phyloP scores from a whole-genome alignment of 2,888 invertebrate genomes.

The Ceramica pisi region DNA sequence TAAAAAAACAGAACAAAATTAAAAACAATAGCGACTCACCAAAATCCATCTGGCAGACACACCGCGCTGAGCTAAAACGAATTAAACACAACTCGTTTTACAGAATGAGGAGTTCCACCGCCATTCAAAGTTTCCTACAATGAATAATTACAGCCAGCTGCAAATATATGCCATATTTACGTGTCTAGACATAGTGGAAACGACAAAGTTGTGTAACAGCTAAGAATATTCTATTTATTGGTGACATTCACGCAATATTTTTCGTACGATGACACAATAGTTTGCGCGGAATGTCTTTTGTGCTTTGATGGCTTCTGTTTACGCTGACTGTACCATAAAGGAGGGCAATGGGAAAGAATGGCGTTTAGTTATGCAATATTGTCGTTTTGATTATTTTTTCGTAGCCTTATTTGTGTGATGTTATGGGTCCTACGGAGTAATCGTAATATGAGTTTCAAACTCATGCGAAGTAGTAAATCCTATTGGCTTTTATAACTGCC shows the following conservation, averaged over 20 bases:
- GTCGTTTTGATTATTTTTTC: slow-evolving; percentile 21
- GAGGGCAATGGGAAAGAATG: slow-evolving; percentile 20
- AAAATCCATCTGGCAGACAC: slow-evolving; percentile 55
- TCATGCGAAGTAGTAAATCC: not conserved
- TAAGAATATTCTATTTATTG: slow-evolving; percentile 80
- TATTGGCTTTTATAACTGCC: too few species aligned
- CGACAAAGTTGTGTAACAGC: slow-evolving; percentile 76
- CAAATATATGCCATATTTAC: slow-evolving; percentile 72
- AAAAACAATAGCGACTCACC: slow-evolving; percentile 46
- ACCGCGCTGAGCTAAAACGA: slow-evolving; percentile 62
- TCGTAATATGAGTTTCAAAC: not conserved
- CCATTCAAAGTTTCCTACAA: slow-evolving; percentile 64
- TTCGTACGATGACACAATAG: slow-evolving; percentile 55
- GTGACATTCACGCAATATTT: slow-evolving; percentile 75
- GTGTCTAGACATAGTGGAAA: slow-evolving; percentile 78
- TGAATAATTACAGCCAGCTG: slow-evolving; percentile 68
- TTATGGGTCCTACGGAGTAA: not conserved
- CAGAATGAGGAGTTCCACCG: slow-evolving; percentile 62
- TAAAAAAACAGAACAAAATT: slow-evolving; percentile 21
- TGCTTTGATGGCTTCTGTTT: slow-evolving; percentile 52
- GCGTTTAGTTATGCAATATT: slow-evolving; percentile 40
- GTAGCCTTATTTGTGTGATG: slow-evolving; percentile 5
- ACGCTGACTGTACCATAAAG: slow-evolving; percentile 33
- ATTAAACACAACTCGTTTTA: slow-evolving; percentile 66
- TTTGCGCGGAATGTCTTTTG: slow-evolving; percentile 44